Conservation (phyloP, 2,888 invertebrate genomes). For the Heliconius sara region DNA sequence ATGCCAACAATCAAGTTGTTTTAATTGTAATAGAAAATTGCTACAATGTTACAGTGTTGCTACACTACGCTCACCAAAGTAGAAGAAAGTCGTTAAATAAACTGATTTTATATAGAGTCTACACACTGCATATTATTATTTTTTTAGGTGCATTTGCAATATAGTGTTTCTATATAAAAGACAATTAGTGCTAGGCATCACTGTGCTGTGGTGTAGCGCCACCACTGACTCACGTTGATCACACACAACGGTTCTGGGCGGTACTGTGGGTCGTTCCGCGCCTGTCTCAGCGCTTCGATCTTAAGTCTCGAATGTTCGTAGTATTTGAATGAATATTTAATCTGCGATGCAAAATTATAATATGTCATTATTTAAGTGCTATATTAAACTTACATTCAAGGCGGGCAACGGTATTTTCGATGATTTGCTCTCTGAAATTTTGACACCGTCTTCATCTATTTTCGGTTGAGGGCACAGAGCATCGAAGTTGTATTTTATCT, state of each 20-base stretch:
- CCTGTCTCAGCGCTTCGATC: slow-evolving; percentile 82
- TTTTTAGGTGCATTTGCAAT: slow-evolving; percentile 1
- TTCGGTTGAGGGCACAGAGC: slow-evolving; percentile 86
- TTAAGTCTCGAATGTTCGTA: slow-evolving; percentile 85
- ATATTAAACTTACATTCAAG: slow-evolving; percentile 86
- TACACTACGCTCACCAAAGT: too few relatives aligned
- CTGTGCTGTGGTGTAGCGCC: slow-evolving; percentile 47
- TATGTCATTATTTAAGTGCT: slow-evolving; percentile 46
- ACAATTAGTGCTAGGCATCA: slow-evolving; percentile 48
- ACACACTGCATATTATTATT: slow-evolving; percentile 1
- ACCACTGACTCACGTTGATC: slow-evolving; percentile 86
- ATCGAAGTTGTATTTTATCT: slow-evolving; percentile 91
- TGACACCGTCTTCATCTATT: slow-evolving; percentile 85
- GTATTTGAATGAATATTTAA: slow-evolving; percentile 87
- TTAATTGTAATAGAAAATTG: too few relatives aligned
- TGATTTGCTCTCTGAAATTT: slow-evolving; percentile 84
- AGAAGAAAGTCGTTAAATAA: too few relatives aligned
- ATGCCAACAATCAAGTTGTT: too few relatives aligned
- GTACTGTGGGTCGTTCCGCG: slow-evolving; percentile 85
- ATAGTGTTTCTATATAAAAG: neutral
- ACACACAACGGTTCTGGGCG: slow-evolving; percentile 86
- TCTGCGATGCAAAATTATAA: slow-evolving; percentile 76
- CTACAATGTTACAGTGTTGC: too few relatives aligned
- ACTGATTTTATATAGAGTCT: neutral
- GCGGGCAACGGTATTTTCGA: slow-evolving; percentile 89